Base-by-base conservation (phyloP, 2,797 vertebrate genomes). In the Sphenodon punctatus region DNA sequence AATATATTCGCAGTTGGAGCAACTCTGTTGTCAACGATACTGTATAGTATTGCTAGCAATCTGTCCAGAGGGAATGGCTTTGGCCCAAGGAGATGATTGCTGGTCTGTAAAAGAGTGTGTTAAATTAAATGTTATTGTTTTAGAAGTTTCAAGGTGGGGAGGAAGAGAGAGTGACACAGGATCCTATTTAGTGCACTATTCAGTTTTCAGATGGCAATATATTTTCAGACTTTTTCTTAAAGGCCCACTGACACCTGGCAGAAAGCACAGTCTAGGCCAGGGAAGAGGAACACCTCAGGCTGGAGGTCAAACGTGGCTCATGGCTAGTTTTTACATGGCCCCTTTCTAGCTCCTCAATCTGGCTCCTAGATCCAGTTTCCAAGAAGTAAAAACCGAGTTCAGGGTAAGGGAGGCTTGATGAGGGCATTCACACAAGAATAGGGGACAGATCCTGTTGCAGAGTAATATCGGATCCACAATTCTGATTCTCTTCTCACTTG, bases 11-110 rank as follows among this genome's bases (percentile, higher is more conserved):
- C 98, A 14, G 97, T 97, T 30, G 98, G 98, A 74, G 97, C 96
- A 59, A 99, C 98, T 92, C 98, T 96, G 91, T 96, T 98, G 94
- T 99, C 98, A 91, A 99, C 98, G 49, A 99, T 98, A 34, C 98
- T 99, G 92, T 99, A 98, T 69, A 99, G 96, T 91, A 99, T 98
- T 51, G 98, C 99, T 66, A 99, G 94, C 82, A 99, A 92, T 65
- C 99, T 97, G 94, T 99, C 98, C 90, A 99, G 88, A 49, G 98
- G 97, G 92, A 99, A 99, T 4, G 97, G 96, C 90, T 99, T 99
- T 19, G 98, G 98, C 7, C 98, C 98, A 55, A 99, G 96, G 22
- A 99, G 97, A 89, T 99, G 98, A 95, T 98, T 99, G 93, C 97
- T 99, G 10, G 98, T 99, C 99, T 99, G 83, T 55, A 90, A 91